These are phyloP conservation scores for Peromyscus aztecus DNA, from an alignment of 2,797 vertebrate genomes.

Conservation along the genomic window DNA sequence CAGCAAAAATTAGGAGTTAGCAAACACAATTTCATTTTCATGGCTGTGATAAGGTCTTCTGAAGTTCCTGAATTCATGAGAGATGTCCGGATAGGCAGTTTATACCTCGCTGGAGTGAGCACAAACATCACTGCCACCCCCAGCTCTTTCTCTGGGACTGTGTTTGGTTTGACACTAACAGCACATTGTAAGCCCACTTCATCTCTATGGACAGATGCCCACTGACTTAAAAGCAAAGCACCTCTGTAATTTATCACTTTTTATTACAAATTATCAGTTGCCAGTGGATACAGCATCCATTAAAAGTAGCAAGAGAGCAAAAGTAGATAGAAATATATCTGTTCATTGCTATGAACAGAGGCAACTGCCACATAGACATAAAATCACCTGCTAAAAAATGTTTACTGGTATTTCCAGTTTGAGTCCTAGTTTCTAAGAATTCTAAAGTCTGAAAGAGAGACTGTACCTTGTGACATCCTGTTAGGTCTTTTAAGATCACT, in stretches of 20 bases:
- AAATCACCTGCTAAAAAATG: constrained; percentile 54
- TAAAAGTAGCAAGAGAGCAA: constrained; percentile 56
- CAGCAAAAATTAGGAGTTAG: constrained; percentile 50
- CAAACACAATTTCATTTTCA: constrained; percentile 30
- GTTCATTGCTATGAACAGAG: constrained; percentile 64
- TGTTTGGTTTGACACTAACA: constrained; percentile 48
- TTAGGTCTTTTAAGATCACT: constrained; percentile 31
- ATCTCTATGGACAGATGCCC: constrained; percentile 65
- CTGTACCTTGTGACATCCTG: neutral
- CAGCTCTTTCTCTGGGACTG: constrained; percentile 47
- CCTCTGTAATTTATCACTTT: constrained; percentile 62
- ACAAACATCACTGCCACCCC: neutral
- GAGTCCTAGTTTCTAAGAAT: constrained; percentile 55
- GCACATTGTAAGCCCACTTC: constrained; percentile 40
- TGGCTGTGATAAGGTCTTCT: constrained; percentile 52
- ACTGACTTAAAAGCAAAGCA: constrained; percentile 72
- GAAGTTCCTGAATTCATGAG: neutral
- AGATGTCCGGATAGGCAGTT: constrained; percentile 40
- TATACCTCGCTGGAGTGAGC: constrained; percentile 38
- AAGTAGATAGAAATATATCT: constrained; percentile 60
- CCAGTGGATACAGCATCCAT: constrained; percentile 67
- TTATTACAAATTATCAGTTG: constrained; percentile 73
- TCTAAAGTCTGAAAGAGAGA: constrained; percentile 31
- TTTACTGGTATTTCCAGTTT: constrained; percentile 55
- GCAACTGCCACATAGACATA: constrained; percentile 50